Evolutionary conservation across 2,888 invertebrate genomes (phyloP).

Genomic region (Folsomia manolachei): DNA sequence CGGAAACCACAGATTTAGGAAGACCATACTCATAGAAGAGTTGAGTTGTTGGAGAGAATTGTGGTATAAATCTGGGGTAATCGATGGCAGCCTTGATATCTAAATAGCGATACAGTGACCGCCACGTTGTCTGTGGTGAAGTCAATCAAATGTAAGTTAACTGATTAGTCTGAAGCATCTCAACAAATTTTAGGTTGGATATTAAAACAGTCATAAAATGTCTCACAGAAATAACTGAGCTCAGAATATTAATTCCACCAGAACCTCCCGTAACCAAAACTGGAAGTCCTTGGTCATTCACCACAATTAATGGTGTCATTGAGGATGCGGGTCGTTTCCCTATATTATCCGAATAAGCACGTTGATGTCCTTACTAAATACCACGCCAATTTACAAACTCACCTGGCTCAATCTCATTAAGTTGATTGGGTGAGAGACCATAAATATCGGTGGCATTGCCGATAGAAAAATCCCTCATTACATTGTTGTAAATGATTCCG

Average conservation of each 20-base stretch:
- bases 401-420: slow-evolving; percentile 59
- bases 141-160: too few species aligned
- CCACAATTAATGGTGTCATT: slow-evolving; percentile 59
- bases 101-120: slow-evolving; percentile 48
- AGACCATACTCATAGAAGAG: slow-evolving; percentile 49
- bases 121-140: slow-evolving; percentile 42
- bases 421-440: slow-evolving; percentile 56
- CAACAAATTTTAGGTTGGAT: too few species aligned
- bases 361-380: background rate
- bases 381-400: slow-evolving; percentile 13
- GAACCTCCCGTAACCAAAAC: slow-evolving; percentile 58
- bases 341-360: too few species aligned
- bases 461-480: slow-evolving; percentile 61
- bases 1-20: slow-evolving; percentile 39
- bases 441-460: slow-evolving; percentile 53
- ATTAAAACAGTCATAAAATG: too few species aligned
- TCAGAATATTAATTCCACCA: slow-evolving; percentile 59
- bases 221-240: slow-evolving; percentile 53
- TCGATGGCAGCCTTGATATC: slow-evolving; percentile 49
- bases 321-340: slow-evolving; percentile 60
- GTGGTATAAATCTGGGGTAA: slow-evolving; percentile 41
- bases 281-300: slow-evolving; percentile 54
- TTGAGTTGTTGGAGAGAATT: slow-evolving; percentile 31
- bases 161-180: too few species aligned
- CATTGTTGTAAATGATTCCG: slow-evolving; percentile 61